phyloP scores from a whole-genome alignment of 1,140 invertebrate species.

The Parapsyche elsis region DNA sequence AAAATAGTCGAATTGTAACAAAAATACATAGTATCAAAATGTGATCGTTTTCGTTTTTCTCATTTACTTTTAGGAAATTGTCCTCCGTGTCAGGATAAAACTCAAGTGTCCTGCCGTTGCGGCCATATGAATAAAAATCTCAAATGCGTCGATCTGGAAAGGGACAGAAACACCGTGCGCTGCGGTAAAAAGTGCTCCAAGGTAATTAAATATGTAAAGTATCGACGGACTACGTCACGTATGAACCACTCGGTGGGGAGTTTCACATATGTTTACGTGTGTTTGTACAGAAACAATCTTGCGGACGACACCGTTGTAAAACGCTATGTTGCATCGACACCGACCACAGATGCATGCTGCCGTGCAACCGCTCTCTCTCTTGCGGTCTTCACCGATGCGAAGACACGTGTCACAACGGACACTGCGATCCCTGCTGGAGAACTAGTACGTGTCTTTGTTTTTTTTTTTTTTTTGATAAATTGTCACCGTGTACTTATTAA shows the following conservation, averaged over 20 bases:
- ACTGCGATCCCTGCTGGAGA: constrained; percentile 85
- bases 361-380: constrained; percentile 82
- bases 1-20: not conserved
- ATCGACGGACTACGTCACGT: too few relatives aligned
- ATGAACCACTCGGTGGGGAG: too few relatives aligned
- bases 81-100: constrained; percentile 82
- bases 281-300: constrained; percentile 84
- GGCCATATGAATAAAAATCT: constrained; percentile 87
- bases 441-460: constrained; percentile 72
- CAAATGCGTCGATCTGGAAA: constrained; percentile 78
- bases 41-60: constrained; percentile 1
- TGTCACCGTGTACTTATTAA: not conserved
- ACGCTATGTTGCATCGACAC: constrained; percentile 86
- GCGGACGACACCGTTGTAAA: constrained; percentile 91
- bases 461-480: too few relatives aligned
- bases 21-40: not conserved
- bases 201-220: constrained; percentile 62
- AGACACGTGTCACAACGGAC: constrained; percentile 87
- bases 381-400: constrained; percentile 92
- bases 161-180: constrained; percentile 76
- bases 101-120: constrained; percentile 88
- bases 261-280: too few relatives aligned
- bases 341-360: constrained; percentile 86
- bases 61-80: constrained; percentile 74
- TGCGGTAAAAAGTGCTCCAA: constrained; percentile 92